These are phyloP conservation scores for Apodemia mormo DNA, from an alignment of 2,888 invertebrate genomes.

Conservation along the genomic window DNA sequence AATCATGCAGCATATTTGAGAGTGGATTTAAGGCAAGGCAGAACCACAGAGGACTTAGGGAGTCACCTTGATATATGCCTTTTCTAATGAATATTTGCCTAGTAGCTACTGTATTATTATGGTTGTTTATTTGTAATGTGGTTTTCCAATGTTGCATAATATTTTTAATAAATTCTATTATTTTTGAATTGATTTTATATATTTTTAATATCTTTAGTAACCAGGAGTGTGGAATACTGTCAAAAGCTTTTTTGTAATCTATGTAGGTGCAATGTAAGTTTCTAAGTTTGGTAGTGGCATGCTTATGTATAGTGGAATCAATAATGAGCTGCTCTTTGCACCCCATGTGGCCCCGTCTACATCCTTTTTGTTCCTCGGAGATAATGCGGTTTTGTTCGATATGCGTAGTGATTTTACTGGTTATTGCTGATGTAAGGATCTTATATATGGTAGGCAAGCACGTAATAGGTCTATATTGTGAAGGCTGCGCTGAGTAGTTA, in stretches of 20 bases:
- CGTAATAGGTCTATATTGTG: constrained; percentile 37
- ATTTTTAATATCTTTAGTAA: constrained; percentile 24
- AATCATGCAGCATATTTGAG: constrained; percentile 20
- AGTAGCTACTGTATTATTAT: background rate
- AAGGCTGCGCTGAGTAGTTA: constrained; percentile 27
- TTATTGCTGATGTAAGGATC: constrained; percentile 31
- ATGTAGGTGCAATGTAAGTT: constrained; percentile 31
- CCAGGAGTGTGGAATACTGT: constrained; percentile 30
- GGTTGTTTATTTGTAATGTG: background rate
- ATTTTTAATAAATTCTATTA: constrained; percentile 16
- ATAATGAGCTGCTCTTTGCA: constrained; percentile 31
- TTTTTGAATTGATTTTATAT: constrained; percentile 21
- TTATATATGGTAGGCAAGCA: constrained; percentile 38
- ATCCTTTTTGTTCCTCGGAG: constrained; percentile 31
- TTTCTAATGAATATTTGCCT: constrained; percentile 17
- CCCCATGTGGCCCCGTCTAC: constrained; percentile 25
- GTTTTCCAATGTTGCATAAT: constrained; percentile 5
- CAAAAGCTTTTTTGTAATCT: constrained; percentile 31
- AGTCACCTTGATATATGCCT: constrained; percentile 25
- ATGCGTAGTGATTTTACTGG: constrained; percentile 26
- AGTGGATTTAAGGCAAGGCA: constrained; percentile 31
- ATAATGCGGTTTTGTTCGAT: constrained; percentile 25
- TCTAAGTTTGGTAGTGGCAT: constrained; percentile 22
- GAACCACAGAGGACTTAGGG: constrained; percentile 30
- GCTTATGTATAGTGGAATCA: constrained; percentile 26